Conservation (phyloP, 2,113 vertebrate species). For the Pollachius pollachius region DNA sequence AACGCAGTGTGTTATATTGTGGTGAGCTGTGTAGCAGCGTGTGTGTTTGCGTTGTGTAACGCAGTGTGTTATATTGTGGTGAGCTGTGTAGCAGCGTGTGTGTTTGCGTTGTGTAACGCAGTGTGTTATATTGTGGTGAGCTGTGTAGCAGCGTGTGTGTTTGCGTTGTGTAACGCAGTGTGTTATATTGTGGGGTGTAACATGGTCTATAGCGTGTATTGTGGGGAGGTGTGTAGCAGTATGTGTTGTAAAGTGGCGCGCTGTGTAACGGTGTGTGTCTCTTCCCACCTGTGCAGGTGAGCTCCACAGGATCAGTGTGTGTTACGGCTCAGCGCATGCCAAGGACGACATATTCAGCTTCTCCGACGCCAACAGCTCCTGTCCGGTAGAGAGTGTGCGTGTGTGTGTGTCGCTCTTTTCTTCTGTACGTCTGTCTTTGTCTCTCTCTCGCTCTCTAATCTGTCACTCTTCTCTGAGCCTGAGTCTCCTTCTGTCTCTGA, state of each 20-base stretch:
- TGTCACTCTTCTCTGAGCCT: not conserved
- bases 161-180: not conserved
- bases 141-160: not conserved
- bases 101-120: not conserved
- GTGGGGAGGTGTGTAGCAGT: not conserved
- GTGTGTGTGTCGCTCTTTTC: not conserved
- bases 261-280: too few relatives aligned
- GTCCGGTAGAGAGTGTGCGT: slow-evolving; percentile 75
- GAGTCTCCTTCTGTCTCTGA: not conserved
- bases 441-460: not conserved
- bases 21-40: too few relatives aligned
- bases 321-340: slow-evolving; percentile 76
- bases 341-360: slow-evolving; percentile 84
- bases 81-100: slow-evolving; percentile 78
- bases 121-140: too few relatives aligned
- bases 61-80: too few relatives aligned
- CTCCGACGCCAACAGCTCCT: slow-evolving; percentile 91
- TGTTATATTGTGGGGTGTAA: not conserved
- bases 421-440: not conserved
- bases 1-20: too few relatives aligned
- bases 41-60: too few relatives aligned
- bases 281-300: slow-evolving; percentile 71
- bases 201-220: not conserved
- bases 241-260: not conserved
- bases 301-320: slow-evolving; percentile 88